Evolutionary conservation across 2,797 vertebrate genomes (phyloP).

Genomic region (Poeciliopsis infans): DNA sequence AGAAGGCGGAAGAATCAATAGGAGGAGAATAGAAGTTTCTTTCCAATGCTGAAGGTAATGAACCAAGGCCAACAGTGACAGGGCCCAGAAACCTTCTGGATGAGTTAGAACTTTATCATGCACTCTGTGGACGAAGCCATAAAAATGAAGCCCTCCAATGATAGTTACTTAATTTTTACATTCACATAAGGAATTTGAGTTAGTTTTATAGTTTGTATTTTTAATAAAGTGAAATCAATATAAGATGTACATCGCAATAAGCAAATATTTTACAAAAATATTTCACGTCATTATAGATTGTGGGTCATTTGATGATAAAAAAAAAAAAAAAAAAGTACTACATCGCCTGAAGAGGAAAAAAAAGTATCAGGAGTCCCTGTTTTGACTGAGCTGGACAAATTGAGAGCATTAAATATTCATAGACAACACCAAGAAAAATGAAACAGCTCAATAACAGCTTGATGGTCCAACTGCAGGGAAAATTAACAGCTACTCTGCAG

Average conservation of each 20-base stretch:
- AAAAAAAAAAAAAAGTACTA: not conserved
- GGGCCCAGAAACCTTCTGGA: conserved; percentile 34
- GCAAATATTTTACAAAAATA: not conserved
- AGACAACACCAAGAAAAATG: conserved; percentile 39
- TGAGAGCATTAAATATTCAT: conserved; percentile 63
- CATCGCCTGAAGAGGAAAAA: conserved; percentile 8
- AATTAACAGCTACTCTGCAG: conserved; percentile 11
- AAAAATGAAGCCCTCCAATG: conserved; percentile 7
- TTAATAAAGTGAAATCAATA: not conserved
- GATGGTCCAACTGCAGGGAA: conserved; percentile 21
- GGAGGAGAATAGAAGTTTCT: conserved; percentile 48
- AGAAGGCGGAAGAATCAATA: conserved; percentile 22
- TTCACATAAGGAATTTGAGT: not conserved
- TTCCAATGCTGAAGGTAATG: conserved; percentile 76
- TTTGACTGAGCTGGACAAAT: conserved; percentile 39
- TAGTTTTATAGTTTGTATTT: not conserved
- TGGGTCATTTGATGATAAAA: not conserved
- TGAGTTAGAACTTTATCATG: conserved; percentile 62
- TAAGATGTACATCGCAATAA: not conserved
- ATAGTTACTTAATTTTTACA: not conserved
- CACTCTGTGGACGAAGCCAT: conserved; percentile 22
- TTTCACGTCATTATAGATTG: not conserved
- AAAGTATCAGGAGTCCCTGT: not conserved
- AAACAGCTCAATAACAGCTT: conserved; percentile 53
- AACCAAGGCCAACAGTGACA: conserved; percentile 49